Percentiles rank a stretch among this genome's conserved stretches.
Conservation (phyloP, 2,113 vertebrate species). For the Leucopsar rothschildi region DNA sequence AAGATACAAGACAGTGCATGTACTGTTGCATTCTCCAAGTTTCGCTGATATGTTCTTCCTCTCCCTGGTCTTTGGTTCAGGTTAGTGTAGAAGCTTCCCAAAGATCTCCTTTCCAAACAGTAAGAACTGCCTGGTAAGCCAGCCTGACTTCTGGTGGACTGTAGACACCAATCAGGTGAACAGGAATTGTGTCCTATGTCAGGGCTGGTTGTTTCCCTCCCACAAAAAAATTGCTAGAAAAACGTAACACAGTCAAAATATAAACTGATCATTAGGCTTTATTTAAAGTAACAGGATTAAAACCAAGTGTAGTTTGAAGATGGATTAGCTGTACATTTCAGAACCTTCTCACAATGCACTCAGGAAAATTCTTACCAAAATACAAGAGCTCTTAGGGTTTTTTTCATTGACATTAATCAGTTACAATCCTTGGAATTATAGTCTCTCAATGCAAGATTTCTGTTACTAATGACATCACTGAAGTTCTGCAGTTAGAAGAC, state of each 20-base stretch:
- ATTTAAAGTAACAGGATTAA: constrained; percentile 26
- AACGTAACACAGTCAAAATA: neutral
- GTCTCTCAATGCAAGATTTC: neutral
- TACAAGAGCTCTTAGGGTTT: neutral
- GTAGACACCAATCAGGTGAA: neutral
- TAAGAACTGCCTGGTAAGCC: neutral
- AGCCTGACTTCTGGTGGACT: neutral
- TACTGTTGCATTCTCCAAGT: neutral
- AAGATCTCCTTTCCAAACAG: neutral
- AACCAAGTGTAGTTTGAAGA: constrained; percentile 24
- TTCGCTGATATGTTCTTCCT: neutral
- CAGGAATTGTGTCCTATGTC: neutral
- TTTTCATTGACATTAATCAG: neutral
- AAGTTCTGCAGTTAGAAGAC: neutral
- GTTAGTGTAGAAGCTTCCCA: neutral
- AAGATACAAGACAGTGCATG: neutral
- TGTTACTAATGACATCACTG: neutral
- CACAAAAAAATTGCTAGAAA: neutral
- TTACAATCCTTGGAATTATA: neutral
- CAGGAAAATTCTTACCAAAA: constrained; percentile 36
- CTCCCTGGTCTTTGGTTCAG: neutral
- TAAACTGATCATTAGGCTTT: neutral
- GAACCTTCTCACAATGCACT: constrained; percentile 33
- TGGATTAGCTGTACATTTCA: constrained; percentile 36
- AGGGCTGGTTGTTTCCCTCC: neutral